Conservation (phyloP, 2,113 vertebrate species). For the Trichechus manatus region DNA sequence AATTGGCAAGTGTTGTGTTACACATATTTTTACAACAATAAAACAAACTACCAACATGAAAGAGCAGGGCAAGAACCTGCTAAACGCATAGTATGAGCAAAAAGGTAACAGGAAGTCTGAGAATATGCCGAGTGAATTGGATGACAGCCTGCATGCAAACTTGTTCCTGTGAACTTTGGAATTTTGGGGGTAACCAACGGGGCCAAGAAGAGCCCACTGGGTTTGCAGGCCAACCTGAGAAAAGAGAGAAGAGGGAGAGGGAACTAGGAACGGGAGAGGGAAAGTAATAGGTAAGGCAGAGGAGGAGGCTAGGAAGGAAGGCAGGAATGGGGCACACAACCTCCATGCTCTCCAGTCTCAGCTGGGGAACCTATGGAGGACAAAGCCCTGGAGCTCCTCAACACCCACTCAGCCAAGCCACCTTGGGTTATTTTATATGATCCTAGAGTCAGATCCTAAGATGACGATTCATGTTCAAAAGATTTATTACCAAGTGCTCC, state of each 20-base stretch:
- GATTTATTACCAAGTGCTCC: neutral
- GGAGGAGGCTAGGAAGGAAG: too few species aligned
- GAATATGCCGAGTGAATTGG: neutral
- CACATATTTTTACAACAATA: too few species aligned
- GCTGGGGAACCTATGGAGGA: rapidly evolving
- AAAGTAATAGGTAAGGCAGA: neutral
- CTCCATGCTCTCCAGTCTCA: neutral
- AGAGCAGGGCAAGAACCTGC: neutral
- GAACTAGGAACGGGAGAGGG: neutral
- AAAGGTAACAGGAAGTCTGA: neutral
- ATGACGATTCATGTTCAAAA: neutral
- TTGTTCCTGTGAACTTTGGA: neutral
- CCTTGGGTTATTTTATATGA: rapidly evolving
- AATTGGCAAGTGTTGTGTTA: neutral
- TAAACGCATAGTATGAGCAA: neutral
- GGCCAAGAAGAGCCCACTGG: neutral
- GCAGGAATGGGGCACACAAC: rapidly evolving
- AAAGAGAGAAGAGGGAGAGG: neutral
- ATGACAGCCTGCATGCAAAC: neutral
- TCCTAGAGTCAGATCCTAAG: neutral
- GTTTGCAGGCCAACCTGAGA: neutral
- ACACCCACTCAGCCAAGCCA: neutral
- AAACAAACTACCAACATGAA: neutral
- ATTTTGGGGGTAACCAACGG: neutral
- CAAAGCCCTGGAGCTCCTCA: neutral